Base-by-base conservation (phyloP, 2,797 vertebrate genomes). In the Macroramphosus scolopax region DNA sequence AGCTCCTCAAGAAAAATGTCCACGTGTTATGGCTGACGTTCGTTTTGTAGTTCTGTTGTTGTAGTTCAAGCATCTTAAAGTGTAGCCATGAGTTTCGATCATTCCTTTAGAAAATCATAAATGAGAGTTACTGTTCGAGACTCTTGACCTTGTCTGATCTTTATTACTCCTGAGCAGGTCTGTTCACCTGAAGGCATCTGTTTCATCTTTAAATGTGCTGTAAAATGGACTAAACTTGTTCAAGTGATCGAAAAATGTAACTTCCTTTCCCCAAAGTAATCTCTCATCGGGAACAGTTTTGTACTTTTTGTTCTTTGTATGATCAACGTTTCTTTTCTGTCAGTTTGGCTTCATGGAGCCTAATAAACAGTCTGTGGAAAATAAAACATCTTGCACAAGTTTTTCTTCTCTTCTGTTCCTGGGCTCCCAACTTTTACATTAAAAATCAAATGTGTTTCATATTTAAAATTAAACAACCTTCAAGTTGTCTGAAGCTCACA, bases 281-380 rank as follows among this genome's bases (percentile, higher is more conserved):
- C 90, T 91, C 90, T 91, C 91, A 89, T 86, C 90, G 89, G 93
- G 92, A 88, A 83, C 79, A 81, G 78, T 92, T 92, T 87, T 92
- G 89, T 92, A 92, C 93, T 94, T 90, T 92, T 85, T 93, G 91
- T 95, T 94, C 87, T 90, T 93, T 97, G 93, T 93, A 92, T 93
- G 88, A 92, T 92, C 90, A 91, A 89, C 87, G 82, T 36, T 24
- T 24, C 75, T 90, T 81, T 88, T 85, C 91, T 95, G 92, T 95
- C 92, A 92, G 92, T 92, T 92, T 94, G 95, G 94, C 94, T 98
- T 98, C 88, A 97, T 94, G 95, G 95, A 97, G 95, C 95, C 90
- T 92, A 98, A 98, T 98, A 98, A 97, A 93, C 82, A 82, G 91
- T 92, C 87, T 88, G 92, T 93, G 95, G 92, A 96, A 95, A 95